Conservation (phyloP, 2,113 vertebrate species). For the Leptosomus discolor region DNA sequence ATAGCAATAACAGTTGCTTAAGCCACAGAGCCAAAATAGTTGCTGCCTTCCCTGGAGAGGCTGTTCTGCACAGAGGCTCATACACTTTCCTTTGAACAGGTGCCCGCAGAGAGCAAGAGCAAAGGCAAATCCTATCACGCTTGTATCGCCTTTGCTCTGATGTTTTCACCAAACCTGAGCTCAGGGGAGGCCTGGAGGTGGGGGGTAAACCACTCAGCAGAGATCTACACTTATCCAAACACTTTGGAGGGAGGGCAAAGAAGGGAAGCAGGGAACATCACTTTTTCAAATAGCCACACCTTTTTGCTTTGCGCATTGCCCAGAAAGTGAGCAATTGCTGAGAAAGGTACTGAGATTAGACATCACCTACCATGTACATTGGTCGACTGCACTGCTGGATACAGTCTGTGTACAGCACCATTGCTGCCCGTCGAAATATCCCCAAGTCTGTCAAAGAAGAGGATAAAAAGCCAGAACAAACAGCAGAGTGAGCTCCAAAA, state of each 20-base stretch:
- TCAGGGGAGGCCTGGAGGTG: neutral
- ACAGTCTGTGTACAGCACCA: slow-evolving; percentile 79
- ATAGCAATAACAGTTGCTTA: neutral
- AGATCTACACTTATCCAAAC: neutral
- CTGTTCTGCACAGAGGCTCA: rapidly evolving
- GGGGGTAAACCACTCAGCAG: neutral
- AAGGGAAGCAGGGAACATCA: neutral
- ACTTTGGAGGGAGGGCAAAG: neutral
- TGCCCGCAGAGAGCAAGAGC: neutral
- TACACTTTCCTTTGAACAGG: neutral
- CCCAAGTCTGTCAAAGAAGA: slow-evolving; percentile 69
- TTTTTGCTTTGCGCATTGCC: neutral
- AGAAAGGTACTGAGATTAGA: neutral
- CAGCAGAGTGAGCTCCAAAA: neutral
- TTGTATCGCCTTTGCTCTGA: neutral
- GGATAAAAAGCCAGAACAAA: neutral
- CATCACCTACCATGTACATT: slow-evolving; percentile 77
- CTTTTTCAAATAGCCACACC: neutral
- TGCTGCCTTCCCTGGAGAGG: neutral
- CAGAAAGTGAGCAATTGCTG: neutral
- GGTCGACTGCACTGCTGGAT: slow-evolving; percentile 80
- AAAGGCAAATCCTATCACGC: neutral
- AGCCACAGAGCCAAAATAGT: neutral
- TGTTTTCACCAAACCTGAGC: neutral
- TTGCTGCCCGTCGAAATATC: slow-evolving; percentile 70